Conservation (phyloP, 1,140 invertebrate species). For the Psix sp. region DNA sequence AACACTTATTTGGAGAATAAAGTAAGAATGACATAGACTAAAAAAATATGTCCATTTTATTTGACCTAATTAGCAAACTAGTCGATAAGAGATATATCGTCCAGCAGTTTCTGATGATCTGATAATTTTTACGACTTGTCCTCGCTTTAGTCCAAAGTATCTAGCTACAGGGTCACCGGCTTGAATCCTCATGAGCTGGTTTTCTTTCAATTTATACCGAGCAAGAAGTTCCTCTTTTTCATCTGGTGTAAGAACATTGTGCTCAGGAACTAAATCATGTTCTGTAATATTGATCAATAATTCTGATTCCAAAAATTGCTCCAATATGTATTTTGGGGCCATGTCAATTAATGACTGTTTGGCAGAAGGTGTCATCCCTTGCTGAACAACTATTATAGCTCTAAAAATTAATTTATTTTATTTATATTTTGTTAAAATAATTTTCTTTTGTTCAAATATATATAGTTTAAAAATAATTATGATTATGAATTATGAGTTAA, state of each 20-base stretch:
- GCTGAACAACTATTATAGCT: constrained; percentile 86
- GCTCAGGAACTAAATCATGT: constrained; percentile 98
- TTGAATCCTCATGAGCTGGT: constrained; percentile 99
- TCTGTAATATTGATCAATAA: constrained; percentile 99
- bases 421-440: background rate
- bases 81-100: constrained; percentile 97
- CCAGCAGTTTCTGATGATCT: constrained; percentile 98
- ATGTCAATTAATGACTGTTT: constrained; percentile 98
- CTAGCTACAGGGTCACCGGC: constrained; percentile 97
- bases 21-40: constrained; percentile 21
- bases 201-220: constrained; percentile 99
- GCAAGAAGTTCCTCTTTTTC: constrained; percentile 96
- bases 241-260: constrained; percentile 98
- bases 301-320: constrained; percentile 99
- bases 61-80: constrained; percentile 86
- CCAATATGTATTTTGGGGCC: constrained; percentile 99
- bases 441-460: background rate
- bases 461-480: background rate
- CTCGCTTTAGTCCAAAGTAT: constrained; percentile 97
- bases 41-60: constrained; percentile 15
- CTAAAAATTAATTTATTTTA: constrained; percentile 62
- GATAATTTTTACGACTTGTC: constrained; percentile 99
- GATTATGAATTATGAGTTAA: no score
- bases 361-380: constrained; percentile 99
- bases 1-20: constrained; percentile 46